These are phyloP conservation scores for Cydia splendana DNA, from an alignment of 1,140 invertebrate species.

Conservation along the genomic window DNA sequence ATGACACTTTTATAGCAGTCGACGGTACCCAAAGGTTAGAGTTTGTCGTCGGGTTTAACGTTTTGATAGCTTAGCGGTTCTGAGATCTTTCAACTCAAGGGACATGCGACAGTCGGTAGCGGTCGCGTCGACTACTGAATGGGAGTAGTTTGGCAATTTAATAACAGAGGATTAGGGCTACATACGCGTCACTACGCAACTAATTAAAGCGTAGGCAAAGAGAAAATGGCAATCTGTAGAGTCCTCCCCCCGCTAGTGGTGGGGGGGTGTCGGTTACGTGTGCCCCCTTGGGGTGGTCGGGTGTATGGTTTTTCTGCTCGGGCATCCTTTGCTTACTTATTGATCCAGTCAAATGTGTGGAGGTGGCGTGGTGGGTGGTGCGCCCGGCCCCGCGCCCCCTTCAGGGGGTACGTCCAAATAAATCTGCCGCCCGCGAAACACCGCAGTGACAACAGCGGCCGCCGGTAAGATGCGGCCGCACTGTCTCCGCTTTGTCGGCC, in stretches of 20 bases:
- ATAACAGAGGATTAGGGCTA: conserved; percentile 74
- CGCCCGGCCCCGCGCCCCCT: conserved; percentile 65
- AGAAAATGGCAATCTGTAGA: conserved; percentile 82
- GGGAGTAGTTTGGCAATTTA: conserved; percentile 61
- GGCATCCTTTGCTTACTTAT: conserved; percentile 81
- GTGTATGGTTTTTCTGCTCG: conserved; percentile 81
- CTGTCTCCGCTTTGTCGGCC: conserved; percentile 42
- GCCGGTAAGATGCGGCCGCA: conserved; percentile 72
- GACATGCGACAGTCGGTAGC: conserved; percentile 3
- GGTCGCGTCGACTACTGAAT: conserved; percentile 33
- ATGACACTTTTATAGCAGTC: conserved; percentile 35
- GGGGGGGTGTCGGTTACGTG: conserved; percentile 76
- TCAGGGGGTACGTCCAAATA: conserved; percentile 77
- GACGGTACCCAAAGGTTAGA: conserved; percentile 29
- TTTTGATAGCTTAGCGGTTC: background rate
- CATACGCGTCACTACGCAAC: conserved; percentile 78
- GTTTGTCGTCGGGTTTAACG: background rate
- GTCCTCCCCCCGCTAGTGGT: conserved; percentile 80
- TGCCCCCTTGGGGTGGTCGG: conserved; percentile 77
- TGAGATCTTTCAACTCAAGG: conserved; percentile 10
- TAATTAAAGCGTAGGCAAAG: conserved; percentile 80
- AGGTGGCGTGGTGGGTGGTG: conserved; percentile 77
- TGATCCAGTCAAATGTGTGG: conserved; percentile 80
- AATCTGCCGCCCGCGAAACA: conserved; percentile 79
- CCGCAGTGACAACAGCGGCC: conserved; percentile 76